Evolutionary conservation across 2,797 vertebrate species (phyloP).

Genomic region (Aeoliscus strigatus): DNA sequence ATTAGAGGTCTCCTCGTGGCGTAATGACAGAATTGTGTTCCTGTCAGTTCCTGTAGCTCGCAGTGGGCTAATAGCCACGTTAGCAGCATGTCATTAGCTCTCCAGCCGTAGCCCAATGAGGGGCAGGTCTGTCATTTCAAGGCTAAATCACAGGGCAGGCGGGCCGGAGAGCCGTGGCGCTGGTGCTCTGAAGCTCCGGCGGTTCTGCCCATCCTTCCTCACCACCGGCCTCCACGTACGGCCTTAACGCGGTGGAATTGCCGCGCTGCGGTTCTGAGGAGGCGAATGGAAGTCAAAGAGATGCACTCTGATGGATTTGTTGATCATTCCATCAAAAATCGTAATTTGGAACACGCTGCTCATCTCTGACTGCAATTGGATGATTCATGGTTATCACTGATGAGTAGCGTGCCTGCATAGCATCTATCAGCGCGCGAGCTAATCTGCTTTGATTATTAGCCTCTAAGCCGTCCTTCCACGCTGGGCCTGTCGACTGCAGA

Average conservation of each 20-base stretch:
- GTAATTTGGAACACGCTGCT: constrained; percentile 51
- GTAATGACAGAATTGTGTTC: constrained; percentile 77
- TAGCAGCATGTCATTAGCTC: constrained; percentile 74
- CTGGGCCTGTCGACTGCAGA: constrained; percentile 46
- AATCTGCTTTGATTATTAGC: constrained; percentile 74
- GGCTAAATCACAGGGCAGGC: constrained; percentile 71
- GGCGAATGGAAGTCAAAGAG: constrained; percentile 47
- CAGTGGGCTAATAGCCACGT: constrained; percentile 76
- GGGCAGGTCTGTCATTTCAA: constrained; percentile 70
- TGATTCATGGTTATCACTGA: constrained; percentile 64
- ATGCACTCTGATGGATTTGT: constrained; percentile 30
- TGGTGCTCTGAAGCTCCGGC: constrained; percentile 43
- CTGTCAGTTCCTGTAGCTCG: constrained; percentile 69
- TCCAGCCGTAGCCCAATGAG: constrained; percentile 63
- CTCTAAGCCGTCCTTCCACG: constrained; percentile 63
- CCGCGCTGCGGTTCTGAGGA: constrained; percentile 30
- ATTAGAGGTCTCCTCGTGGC: constrained; percentile 73
- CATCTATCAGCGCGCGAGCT: constrained; percentile 56
- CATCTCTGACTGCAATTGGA: constrained; percentile 55
- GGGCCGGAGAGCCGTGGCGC: constrained; percentile 54
- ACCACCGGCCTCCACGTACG: constrained; percentile 29
- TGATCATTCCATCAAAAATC: constrained; percentile 52
- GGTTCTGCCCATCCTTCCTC: constrained; percentile 42
- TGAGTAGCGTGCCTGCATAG: constrained; percentile 59
- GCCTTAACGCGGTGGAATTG: constrained; percentile 49